These are phyloP conservation scores for Thunnus thynnus DNA, from an alignment of 2,113 vertebrate genomes.

Conservation along the genomic window DNA sequence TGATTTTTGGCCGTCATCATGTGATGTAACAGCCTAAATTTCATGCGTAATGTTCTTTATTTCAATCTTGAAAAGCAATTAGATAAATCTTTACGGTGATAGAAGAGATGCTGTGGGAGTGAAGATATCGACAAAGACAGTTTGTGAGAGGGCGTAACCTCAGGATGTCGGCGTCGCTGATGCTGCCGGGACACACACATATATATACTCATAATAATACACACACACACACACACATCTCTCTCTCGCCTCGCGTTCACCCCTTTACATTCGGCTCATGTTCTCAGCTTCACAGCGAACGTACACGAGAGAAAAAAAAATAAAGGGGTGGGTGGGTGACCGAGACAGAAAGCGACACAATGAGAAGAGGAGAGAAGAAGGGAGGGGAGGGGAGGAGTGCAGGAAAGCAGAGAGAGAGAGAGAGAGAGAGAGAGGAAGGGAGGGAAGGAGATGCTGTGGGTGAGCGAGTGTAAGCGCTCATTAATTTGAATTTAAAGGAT, in stretches of 20 bases:
- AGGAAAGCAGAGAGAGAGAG: background rate
- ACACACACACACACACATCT: conserved; percentile 8
- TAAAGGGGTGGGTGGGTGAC: background rate
- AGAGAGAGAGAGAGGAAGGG: conserved; percentile 11
- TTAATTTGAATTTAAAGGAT: conserved; percentile 74
- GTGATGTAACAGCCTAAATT: background rate
- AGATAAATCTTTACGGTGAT: background rate
- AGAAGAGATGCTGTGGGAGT: background rate
- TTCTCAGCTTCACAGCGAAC: conserved; percentile 41
- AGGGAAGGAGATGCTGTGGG: conserved; percentile 48
- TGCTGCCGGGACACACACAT: conserved; percentile 1
- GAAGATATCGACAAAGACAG: conserved; percentile 20
- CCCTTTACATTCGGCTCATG: conserved; percentile 56
- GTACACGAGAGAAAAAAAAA: conserved; percentile 1
- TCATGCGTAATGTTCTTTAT: background rate
- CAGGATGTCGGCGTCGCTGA: conserved; percentile 10
- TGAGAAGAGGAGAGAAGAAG: conserved; percentile 10
- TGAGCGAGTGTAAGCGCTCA: conserved; percentile 62
- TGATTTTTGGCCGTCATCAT: background rate
- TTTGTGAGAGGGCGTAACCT: conserved; percentile 44
- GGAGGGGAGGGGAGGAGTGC: conserved; percentile 13
- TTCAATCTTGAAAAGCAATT: background rate
- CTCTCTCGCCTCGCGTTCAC: background rate
- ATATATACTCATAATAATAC: too few relatives aligned
- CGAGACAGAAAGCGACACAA: conserved; percentile 28